Evolutionary conservation across 2,113 vertebrate species (phyloP), one percentile per base, ranked within the genome.

Genomic region (Podiceps cristatus): DNA sequence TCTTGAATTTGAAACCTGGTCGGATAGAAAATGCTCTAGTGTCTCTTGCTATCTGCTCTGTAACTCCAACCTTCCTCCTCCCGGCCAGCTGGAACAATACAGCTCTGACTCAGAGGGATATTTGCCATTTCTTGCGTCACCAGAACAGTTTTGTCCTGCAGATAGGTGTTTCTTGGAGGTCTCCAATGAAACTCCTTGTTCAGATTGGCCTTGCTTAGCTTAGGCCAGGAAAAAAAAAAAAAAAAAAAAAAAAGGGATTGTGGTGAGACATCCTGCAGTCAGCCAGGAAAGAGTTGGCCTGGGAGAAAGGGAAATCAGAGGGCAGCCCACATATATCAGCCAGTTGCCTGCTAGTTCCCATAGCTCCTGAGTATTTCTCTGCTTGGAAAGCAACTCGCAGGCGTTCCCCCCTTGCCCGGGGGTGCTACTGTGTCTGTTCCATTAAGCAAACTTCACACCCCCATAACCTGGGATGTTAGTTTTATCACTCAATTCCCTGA

Each of bases 31-130:
- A 74, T 40, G 40, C 20, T 13, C 49, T 28, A 11, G 50, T 15
- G 44, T 40, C 49, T 73, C 80, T 58, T 86, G 27, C 55, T 58
- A 58, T 68, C 75, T 68, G 44, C n/a, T 44, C 31, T 6, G 2
- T 12, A 73, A 31, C 60, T 82, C 66, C 25, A 63, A 18, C 12
- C 22, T 73, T 67, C 37, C 23, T 86, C 44, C 66, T 86, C 45
- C 71, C 1, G 2, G 50, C n/a, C 7, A 17, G 31, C 31, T 90
- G 55, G 37, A 78, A 44, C 72, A 63, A 53, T 37, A 59, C 63
- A 53, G 31, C 71, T 78, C 76, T 90, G 81, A 79, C 86, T 94
- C 89, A 79, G 76, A 86, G 72, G 81, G 86, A 92, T 92, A 68
- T 9, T 22, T 94, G 89, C 81, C 76, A 86, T 63, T 82, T 86